Evolutionary conservation across 2,113 vertebrate genomes (phyloP).

Genomic region (Solenodon paradoxus): DNA sequence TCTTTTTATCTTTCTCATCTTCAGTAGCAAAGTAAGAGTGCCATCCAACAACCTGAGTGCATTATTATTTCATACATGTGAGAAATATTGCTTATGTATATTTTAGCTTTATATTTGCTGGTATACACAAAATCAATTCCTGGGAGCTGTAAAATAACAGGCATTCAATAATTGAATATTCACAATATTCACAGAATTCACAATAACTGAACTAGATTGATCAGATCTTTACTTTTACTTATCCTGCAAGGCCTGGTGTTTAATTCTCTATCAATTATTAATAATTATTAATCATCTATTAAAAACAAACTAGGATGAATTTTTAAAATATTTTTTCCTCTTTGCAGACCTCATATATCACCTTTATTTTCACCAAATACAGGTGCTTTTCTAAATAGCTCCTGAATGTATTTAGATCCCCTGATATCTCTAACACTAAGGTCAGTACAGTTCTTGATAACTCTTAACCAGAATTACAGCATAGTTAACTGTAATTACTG

Average conservation of each 20-base stretch:
- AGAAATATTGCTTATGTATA: background rate
- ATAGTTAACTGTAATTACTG: background rate
- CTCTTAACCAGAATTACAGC: background rate
- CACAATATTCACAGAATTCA: no score
- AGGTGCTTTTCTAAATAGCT: background rate
- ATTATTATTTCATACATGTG: background rate
- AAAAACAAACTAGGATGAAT: background rate
- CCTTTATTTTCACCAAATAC: background rate
- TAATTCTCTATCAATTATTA: background rate
- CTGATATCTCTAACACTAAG: background rate
- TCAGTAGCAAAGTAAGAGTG: background rate
- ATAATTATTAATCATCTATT: background rate
- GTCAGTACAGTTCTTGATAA: background rate
- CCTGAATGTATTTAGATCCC: background rate
- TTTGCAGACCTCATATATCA: background rate
- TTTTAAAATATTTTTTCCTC: background rate
- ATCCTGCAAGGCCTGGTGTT: background rate
- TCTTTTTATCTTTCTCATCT: background rate
- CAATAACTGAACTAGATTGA: background rate
- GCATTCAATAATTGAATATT: background rate
- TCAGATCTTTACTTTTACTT: background rate
- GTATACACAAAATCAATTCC: background rate
- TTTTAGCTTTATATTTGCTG: background rate
- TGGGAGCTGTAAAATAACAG: background rate
- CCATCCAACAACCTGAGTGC: background rate